Evolutionary conservation across 2,113 vertebrate species (phyloP).

Genomic region (Daboia siamensis): DNA sequence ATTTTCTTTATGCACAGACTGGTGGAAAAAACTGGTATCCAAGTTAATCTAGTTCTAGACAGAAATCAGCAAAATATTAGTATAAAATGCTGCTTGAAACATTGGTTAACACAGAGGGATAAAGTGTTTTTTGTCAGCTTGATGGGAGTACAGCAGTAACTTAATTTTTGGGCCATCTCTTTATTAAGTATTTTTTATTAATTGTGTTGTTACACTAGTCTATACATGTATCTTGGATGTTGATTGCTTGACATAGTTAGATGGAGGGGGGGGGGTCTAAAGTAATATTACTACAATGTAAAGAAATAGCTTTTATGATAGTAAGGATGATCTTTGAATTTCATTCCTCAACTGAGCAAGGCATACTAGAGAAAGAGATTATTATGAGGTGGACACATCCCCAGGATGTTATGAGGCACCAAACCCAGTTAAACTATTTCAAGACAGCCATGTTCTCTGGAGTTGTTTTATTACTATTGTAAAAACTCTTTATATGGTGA

Average conservation of each 20-base stretch:
- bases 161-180: background rate
- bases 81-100: background rate
- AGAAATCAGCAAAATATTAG: background rate
- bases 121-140: background rate
- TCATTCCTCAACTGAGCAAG: constrained; percentile 75
- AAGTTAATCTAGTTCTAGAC: background rate
- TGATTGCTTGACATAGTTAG: constrained; percentile 34
- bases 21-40: background rate
- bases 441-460: constrained; percentile 79
- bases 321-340: constrained; percentile 79
- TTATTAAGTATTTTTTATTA: background rate
- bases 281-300: constrained; percentile 36
- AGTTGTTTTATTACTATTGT: constrained; percentile 82
- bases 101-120: background rate
- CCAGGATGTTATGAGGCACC: constrained; percentile 72
- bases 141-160: background rate
- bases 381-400: constrained; percentile 71
- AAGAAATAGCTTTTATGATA: constrained; percentile 64
- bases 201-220: background rate
- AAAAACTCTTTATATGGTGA: constrained; percentile 80
- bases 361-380: constrained; percentile 69
- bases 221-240: constrained; percentile 36
- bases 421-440: constrained; percentile 79
- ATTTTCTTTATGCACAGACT: background rate
- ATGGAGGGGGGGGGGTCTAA: constrained; percentile 19